A percentile compares a stretch with the other conserved stretches of the same genome.
Evolutionary conservation across 2,888 invertebrate genomes (phyloP).

Genomic region (Torymus texanus): DNA sequence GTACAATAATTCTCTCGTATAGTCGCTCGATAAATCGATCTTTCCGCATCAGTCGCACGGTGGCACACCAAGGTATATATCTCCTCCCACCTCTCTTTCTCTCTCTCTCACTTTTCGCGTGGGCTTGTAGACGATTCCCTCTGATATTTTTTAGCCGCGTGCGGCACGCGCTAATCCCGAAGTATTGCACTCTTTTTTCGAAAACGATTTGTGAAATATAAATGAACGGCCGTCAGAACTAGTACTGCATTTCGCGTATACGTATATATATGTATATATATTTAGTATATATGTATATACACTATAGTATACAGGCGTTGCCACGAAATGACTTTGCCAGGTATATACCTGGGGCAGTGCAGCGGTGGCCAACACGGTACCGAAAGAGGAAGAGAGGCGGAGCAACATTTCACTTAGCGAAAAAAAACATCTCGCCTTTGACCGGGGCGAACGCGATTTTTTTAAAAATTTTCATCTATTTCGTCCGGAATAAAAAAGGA

Average conservation of each 20-base stretch:
- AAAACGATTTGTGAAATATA: slow-evolving; percentile 72
- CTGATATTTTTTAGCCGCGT: slow-evolving; percentile 59
- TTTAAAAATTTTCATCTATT: slow-evolving; percentile 49
- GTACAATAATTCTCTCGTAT: neutral
- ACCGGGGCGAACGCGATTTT: slow-evolving; percentile 34
- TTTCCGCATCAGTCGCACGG: too few relatives aligned
- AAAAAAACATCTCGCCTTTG: slow-evolving; percentile 53
- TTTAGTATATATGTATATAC: too few relatives aligned
- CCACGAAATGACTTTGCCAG: slow-evolving; percentile 65
- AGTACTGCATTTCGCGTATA: neutral
- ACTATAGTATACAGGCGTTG: neutral
- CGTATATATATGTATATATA: slow-evolving; percentile 32
- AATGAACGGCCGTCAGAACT: slow-evolving; percentile 62
- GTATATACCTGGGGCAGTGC: neutral
- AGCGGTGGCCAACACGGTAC: neutral
- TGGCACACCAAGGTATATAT: too few relatives aligned
- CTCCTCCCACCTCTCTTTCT: too few relatives aligned
- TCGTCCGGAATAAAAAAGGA: slow-evolving; percentile 41
- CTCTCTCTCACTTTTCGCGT: too few relatives aligned
- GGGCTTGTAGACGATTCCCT: slow-evolving; percentile 33
- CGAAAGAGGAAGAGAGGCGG: neutral
- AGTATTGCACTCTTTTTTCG: slow-evolving; percentile 71
- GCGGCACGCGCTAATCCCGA: slow-evolving; percentile 67
- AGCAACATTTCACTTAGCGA: slow-evolving; percentile 47
- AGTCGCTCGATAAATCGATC: too few relatives aligned